Percentiles rank a stretch among this genome's conserved stretches.
These are phyloP conservation scores for Zaprionus ghesquierei DNA, from an alignment of 1,140 invertebrate species.

Conservation along the genomic window DNA sequence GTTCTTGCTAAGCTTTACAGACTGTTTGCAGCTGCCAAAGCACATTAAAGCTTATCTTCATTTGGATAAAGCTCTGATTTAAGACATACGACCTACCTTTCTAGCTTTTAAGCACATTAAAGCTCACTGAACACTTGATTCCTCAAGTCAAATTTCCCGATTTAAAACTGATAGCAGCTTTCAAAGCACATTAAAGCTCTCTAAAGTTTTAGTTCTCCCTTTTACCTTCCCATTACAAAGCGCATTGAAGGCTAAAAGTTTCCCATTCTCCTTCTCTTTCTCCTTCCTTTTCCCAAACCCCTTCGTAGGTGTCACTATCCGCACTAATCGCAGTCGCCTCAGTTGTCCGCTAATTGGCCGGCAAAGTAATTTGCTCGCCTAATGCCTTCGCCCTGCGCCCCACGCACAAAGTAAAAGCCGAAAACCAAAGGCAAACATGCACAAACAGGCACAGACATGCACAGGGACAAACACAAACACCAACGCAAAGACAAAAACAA, in stretches of 20 bases:
- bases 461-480: not conserved
- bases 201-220: too few relatives aligned
- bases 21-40: too few relatives aligned
- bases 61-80: not conserved
- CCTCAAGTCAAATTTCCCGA: too few relatives aligned
- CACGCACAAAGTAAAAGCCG: not conserved
- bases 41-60: not conserved
- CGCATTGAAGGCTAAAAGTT: too few relatives aligned
- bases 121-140: not conserved
- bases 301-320: not conserved
- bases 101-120: not conserved
- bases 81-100: too few relatives aligned
- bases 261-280: not conserved
- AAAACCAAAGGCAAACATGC: constrained; percentile 21
- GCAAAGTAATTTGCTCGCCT: constrained; percentile 58
- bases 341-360: constrained; percentile 54
- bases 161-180: not conserved
- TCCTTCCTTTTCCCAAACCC: not conserved
- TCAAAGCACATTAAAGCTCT: not conserved
- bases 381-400: constrained; percentile 27
- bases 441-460: not conserved
- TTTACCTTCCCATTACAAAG: too few relatives aligned
- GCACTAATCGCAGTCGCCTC: not conserved
- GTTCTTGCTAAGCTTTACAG: too few relatives aligned
- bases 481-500: constrained; percentile 10